These are phyloP conservation scores for Cololabis saira DNA, from an alignment of 2,113 vertebrate genomes.

Conservation along the genomic window DNA sequence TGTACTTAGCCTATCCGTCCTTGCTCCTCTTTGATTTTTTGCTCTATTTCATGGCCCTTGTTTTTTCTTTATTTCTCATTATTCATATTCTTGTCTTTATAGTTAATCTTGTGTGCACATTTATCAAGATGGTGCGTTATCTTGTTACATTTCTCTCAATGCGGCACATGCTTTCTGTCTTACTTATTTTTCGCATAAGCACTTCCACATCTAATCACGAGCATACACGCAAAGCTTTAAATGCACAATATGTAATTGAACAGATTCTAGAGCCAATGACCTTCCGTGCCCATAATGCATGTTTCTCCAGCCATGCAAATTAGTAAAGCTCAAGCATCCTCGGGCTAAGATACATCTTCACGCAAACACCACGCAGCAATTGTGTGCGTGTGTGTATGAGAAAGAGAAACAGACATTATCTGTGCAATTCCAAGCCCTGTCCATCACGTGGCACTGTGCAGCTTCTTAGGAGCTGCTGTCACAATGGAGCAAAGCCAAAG, in stretches of 20 bases:
- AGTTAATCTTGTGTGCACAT: background rate
- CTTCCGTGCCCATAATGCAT: slow-evolving; percentile 44
- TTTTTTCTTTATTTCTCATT: background rate
- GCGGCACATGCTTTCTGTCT: background rate
- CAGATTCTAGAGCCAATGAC: slow-evolving; percentile 47
- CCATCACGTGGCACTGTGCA: slow-evolving; percentile 81
- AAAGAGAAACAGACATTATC: slow-evolving; percentile 39
- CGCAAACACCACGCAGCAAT: slow-evolving; percentile 16
- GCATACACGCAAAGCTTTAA: slow-evolving; percentile 8
- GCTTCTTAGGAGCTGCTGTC: slow-evolving; percentile 69
- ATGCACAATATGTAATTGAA: slow-evolving; percentile 22
- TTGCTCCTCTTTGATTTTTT: background rate
- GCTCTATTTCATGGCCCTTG: background rate
- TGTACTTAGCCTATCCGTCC: background rate
- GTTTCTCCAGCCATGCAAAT: slow-evolving; percentile 58
- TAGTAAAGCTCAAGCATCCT: slow-evolving; percentile 44
- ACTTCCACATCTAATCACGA: slow-evolving; percentile 3
- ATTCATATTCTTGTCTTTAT: background rate
- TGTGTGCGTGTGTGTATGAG: slow-evolving; percentile 3
- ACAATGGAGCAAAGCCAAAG: slow-evolving; percentile 71
- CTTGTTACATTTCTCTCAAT: background rate
- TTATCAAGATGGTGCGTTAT: background rate
- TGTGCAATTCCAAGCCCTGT: slow-evolving; percentile 74
- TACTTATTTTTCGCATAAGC: background rate
- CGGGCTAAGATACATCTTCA: slow-evolving; percentile 47